phyloP scores from a whole-genome alignment of 2,797 vertebrate species.

The Enteromius fasciolatus region DNA sequence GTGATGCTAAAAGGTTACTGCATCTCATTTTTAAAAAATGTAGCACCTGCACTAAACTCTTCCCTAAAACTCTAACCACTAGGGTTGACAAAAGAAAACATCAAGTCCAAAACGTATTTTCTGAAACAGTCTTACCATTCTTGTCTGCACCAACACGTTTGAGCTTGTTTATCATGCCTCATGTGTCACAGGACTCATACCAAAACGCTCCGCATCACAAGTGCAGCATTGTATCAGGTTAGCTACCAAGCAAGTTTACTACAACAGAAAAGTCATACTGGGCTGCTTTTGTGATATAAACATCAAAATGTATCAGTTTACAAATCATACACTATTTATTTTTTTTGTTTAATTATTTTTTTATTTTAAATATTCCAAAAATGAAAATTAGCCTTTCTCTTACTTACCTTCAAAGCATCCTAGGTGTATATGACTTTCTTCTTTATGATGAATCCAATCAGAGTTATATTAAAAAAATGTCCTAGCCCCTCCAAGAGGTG shows the following conservation, averaged over 20 bases:
- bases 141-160: background rate
- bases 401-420: too few relatives aligned
- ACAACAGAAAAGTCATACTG: background rate
- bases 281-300: background rate
- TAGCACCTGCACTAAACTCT: background rate
- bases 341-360: too few relatives aligned
- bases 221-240: background rate
- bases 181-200: background rate
- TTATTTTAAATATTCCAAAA: too few relatives aligned
- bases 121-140: background rate
- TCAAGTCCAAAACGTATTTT: background rate
- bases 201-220: accelerated
- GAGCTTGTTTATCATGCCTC: background rate
- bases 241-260: background rate
- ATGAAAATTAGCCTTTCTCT: too few relatives aligned
- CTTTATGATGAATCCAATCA: too few relatives aligned
- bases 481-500: too few relatives aligned
- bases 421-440: too few relatives aligned
- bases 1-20: background rate
- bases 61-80: background rate
- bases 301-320: background rate
- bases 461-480: too few relatives aligned
- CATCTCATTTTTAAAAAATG: background rate
- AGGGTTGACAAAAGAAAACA: too few relatives aligned
- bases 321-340: background rate